These are phyloP conservation scores for Pterobdella sp. DNA, from an alignment of 2,888 invertebrate species.

Conservation along the genomic window DNA sequence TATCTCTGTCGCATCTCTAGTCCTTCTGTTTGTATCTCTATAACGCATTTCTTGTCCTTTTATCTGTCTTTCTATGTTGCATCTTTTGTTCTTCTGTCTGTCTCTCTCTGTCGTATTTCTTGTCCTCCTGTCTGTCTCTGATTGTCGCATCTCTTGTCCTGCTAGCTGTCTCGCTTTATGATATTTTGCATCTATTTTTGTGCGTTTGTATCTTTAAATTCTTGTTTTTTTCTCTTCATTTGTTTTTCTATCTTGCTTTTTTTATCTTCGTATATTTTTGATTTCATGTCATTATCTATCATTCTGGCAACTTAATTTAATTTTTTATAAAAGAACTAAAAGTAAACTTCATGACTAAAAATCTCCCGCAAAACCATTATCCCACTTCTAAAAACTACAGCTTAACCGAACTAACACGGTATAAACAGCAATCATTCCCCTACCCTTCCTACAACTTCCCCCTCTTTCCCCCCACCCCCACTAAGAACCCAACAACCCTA, in stretches of 20 bases:
- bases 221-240: background rate
- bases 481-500: background rate
- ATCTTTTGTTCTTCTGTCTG: background rate
- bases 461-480: background rate
- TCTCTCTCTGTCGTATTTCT: background rate
- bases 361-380: too few relatives aligned
- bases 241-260: background rate
- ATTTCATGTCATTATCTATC: background rate
- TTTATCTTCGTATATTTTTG: background rate
- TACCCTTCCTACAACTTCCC: background rate
- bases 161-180: background rate
- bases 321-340: too few relatives aligned
- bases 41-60: background rate
- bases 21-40: background rate
- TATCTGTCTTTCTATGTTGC: background rate
- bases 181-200: background rate
- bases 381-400: too few relatives aligned
- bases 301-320: background rate
- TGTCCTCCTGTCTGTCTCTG: background rate
- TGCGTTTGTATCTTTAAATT: background rate
- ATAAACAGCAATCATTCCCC: background rate
- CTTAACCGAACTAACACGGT: too few relatives aligned
- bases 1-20: background rate
- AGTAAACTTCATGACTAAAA: too few relatives aligned
- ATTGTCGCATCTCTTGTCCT: background rate